Percentiles rank a stretch among this genome's conserved stretches.
phyloP scores from a whole-genome alignment of 2,888 invertebrate genomes.

The Thyatira batis region DNA sequence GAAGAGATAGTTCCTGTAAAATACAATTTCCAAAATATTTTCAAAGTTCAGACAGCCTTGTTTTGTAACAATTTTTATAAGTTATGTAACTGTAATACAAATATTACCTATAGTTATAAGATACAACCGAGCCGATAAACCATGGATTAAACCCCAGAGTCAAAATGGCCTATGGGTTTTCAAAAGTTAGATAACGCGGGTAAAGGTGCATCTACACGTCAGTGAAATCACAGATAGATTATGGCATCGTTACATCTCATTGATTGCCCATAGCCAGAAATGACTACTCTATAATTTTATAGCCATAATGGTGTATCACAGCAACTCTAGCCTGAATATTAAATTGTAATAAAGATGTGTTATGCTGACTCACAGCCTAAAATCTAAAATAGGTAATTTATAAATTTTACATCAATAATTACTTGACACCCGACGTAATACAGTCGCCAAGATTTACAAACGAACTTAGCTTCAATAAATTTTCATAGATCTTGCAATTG shows the following conservation, averaged over 20 bases:
- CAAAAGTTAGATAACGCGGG: constrained; percentile 30
- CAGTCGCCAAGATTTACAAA: constrained; percentile 23
- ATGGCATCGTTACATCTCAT: constrained; percentile 48
- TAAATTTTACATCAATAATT: constrained; percentile 56
- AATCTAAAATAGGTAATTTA: constrained; percentile 69
- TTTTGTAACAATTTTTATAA: constrained; percentile 38
- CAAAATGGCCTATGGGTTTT: constrained; percentile 32
- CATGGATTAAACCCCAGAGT: constrained; percentile 30
- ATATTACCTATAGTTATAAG: constrained; percentile 21
- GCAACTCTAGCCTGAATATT: constrained; percentile 80
- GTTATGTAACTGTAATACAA: constrained; percentile 23
- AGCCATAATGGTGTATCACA: constrained; percentile 80
- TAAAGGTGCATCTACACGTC: constrained; percentile 56
- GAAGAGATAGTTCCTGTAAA: constrained; percentile 37
- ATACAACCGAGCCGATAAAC: constrained; percentile 34
- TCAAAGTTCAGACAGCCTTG: constrained; percentile 48
- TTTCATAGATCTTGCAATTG: constrained; percentile 7
- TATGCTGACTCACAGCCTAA: constrained; percentile 78
- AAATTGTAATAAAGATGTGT: constrained; percentile 71
- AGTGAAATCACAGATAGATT: constrained; percentile 71
- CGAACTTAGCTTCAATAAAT: constrained; percentile 1
- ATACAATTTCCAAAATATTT: constrained; percentile 45
- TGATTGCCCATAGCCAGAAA: constrained; percentile 60
- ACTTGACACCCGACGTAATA: constrained; percentile 56
- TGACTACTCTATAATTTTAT: constrained; percentile 69